phyloP scores from a whole-genome alignment of 2,888 invertebrate genomes.

The Calameuta idolon region DNA sequence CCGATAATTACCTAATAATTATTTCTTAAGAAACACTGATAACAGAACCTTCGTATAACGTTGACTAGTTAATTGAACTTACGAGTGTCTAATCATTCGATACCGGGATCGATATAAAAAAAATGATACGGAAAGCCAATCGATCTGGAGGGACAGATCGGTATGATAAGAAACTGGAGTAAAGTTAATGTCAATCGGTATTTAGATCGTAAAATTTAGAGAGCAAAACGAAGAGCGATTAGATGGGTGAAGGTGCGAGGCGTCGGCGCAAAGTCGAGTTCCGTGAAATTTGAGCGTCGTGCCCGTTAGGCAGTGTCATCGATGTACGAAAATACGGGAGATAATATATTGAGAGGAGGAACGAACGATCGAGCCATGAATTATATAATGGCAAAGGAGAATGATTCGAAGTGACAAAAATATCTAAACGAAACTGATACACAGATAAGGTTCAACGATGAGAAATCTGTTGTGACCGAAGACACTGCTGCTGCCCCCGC shows the following conservation, averaged over 20 bases:
- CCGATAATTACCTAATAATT: neutral
- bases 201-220: neutral
- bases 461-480: constrained; percentile 8
- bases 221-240: neutral
- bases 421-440: neutral
- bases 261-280: neutral
- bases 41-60: neutral
- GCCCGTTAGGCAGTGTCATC: neutral
- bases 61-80: neutral
- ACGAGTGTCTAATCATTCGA: neutral
- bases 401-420: neutral
- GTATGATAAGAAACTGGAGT: neutral
- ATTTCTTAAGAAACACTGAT: neutral
- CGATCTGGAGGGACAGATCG: neutral
- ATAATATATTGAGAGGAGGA: neutral
- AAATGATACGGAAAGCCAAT: neutral
- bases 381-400: neutral
- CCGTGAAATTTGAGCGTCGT: neutral
- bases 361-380: neutral
- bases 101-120: neutral
- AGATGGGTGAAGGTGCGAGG: neutral
- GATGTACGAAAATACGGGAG: neutral
- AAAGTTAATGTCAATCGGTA: neutral
- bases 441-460: neutral
- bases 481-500: constrained; percentile 36